These are phyloP conservation scores for Rattus norvegicus DNA, from an alignment of 2,113 vertebrate species.

Conservation along the genomic window DNA sequence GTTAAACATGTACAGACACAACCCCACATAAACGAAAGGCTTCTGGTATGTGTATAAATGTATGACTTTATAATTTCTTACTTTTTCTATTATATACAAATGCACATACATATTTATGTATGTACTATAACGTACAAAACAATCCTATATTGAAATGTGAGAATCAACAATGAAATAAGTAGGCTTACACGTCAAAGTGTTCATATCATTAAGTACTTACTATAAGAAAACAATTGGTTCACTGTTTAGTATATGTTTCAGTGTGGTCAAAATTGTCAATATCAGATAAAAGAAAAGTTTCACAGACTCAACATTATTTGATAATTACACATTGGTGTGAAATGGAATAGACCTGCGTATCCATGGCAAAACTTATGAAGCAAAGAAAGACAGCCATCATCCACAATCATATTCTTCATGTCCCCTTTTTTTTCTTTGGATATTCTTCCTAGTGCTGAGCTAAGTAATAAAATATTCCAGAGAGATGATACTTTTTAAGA, in stretches of 20 bases:
- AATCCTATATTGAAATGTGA: background rate
- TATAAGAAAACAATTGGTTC: background rate
- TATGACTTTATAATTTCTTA: background rate
- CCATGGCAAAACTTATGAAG: background rate
- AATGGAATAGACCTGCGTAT: background rate
- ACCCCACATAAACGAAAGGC: background rate
- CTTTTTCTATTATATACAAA: background rate
- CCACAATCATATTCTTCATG: background rate
- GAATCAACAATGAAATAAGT: background rate
- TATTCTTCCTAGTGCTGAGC: background rate
- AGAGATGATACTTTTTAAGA: background rate
- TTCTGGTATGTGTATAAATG: background rate
- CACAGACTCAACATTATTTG: background rate
- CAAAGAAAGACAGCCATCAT: background rate
- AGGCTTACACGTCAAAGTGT: background rate
- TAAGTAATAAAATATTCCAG: background rate
- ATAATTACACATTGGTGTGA: background rate
- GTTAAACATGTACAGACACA: background rate
- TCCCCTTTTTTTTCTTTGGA: background rate
- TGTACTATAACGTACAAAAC: background rate
- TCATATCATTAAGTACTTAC: background rate
- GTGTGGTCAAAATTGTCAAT: background rate
- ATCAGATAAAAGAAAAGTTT: background rate
- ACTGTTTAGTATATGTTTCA: background rate
- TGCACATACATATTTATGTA: too few species aligned